These are phyloP conservation scores for Sander vitreus DNA, from an alignment of 2,113 vertebrate species.

Conservation along the genomic window DNA sequence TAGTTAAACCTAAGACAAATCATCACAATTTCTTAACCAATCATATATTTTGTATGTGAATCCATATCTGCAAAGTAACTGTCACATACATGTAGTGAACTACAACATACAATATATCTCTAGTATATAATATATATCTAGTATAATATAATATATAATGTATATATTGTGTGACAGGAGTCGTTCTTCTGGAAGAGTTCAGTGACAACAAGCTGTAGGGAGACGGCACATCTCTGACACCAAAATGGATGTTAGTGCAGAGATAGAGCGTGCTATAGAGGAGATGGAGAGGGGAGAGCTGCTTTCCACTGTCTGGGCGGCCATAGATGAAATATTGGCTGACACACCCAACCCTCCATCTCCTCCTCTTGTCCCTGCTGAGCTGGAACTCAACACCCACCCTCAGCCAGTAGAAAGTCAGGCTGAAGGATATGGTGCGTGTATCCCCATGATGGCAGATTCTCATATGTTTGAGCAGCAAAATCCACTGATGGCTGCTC, in stretches of 20 bases:
- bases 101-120: not conserved
- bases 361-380: not conserved
- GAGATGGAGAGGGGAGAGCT: no score
- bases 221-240: not conserved
- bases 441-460: not conserved
- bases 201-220: not conserved
- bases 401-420: not conserved
- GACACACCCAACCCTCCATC: not conserved
- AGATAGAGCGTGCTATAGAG: not conserved
- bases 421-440: not conserved
- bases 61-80: no score
- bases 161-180: not conserved
- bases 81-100: not conserved
- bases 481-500: not conserved
- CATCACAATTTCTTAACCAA: no score
- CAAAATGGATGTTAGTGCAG: not conserved
- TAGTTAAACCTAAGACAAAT: no score
- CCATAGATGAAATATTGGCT: no score
- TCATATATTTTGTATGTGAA: no score
- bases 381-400: not conserved
- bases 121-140: not conserved
- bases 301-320: fast-evolving
- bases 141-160: not conserved
- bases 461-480: not conserved
- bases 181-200: not conserved